Evolutionary conservation across 2,888 invertebrate genomes (phyloP), one percentile per base, ranked within the genome.

Genomic region (Hyalella azteca): DNA sequence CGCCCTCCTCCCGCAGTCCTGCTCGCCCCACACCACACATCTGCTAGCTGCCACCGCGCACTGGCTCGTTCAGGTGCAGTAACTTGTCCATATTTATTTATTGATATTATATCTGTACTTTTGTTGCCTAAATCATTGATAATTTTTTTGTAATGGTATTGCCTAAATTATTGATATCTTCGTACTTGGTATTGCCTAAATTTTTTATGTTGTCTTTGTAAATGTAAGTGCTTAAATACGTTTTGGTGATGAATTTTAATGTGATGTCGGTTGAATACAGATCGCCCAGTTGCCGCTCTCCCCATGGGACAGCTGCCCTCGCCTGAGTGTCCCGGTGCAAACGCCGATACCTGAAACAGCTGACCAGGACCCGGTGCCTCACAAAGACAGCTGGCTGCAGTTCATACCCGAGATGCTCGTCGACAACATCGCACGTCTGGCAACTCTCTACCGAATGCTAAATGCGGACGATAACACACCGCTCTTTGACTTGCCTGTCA

Each of bases 371-470:
- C 78, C 41, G 5, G 59, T 59, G 15, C 66, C 66, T 3, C 45
- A n/a, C 15, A 13, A 15, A 15, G 26, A 48, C 19, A 78, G 41
- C 29, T 41, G 60, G 45, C 40, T 78, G 76, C 85, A 93, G 87
- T 95, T 93, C 87, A 91, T 97, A 87, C 97, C 97, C 60, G 97
- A 98, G 88, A 94, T 94, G 87, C 90, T 97, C 48, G 89, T 96
- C 75, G 96, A 96, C 88, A 97, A 97, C 88, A 90, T 95, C 77
- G 92, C 93, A 87, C 90, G 96, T 85, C 92, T 93, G 85, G 93
- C 95, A 82, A 88, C 91, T 0, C 91, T 93, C 73, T 75, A 26
- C 26, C 40, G 29, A 7, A 92, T 85, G 91, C 92, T 7, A 90
- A 91, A 90, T 94, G 32, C 90, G 95, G 60, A 93, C 93, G 0